Evolutionary conservation across 2,888 invertebrate species (phyloP), one percentile per base, ranked within the genome.

Genomic region (Antitype chi): DNA sequence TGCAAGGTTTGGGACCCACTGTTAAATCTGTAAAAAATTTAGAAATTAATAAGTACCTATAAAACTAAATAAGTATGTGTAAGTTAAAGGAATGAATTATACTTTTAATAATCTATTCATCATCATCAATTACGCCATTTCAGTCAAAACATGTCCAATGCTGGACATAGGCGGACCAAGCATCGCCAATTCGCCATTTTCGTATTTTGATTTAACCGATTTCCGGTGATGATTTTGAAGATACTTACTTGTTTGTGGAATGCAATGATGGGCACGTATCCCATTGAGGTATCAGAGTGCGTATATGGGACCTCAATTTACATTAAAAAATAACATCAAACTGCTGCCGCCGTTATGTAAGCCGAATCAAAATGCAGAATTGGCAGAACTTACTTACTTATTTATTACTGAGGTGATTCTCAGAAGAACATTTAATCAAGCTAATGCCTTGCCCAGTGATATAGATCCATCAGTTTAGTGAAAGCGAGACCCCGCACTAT

Each of bases 391-490:
- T 9, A 28, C 15, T 15, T 9, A 28, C 20, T 52, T n/a, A 57
- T 60, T 66, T 66, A 77, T 49, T 62, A 52, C 32, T 67, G 25
- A 57, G 3, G 49, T 53, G 49, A 17, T 80, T 84, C 73, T 69
- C 38, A 81, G 75, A 69, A 60, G 49, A 74, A 55, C 55, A 52
- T 64, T 68, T 66, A 81, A 82, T 82, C 69, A 59, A 71, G 4
- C 23, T 64, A 60, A 76, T 73, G 47, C 55, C 64, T 57, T 62
- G 2, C 47, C 55, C 49, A 70, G 28, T 69, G 71, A 70, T 78
- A 85, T 49, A 62, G 64, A 78, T 85, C 69, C 62, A 72, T 70
- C 59, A 32, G 43, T 82, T 49, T 3, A 74, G 83, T 78, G 83
- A 84, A 84, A 84, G 83, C 53, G n/a, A 78, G 64, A 66, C 57